These are phyloP conservation scores for Anaspis maculata DNA, from an alignment of 2,888 invertebrate species.

Conservation along the genomic window DNA sequence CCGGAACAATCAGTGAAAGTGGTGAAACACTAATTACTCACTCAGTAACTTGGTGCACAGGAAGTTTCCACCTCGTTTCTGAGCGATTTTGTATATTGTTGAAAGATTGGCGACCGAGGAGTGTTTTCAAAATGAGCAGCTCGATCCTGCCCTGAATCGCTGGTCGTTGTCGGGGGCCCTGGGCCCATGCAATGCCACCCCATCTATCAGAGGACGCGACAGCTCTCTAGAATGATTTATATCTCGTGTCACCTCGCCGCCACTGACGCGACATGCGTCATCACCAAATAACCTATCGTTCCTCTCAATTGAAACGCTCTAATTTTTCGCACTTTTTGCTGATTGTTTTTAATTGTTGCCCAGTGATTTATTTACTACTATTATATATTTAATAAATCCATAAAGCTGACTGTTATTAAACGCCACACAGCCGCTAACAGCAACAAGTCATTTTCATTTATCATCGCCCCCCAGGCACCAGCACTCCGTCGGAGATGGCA, in stretches of 20 bases:
- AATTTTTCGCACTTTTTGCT: slow-evolving; percentile 20
- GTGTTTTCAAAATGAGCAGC: too few species aligned
- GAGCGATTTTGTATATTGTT: too few species aligned
- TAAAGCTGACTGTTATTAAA: slow-evolving; percentile 20
- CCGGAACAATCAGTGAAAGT: neutral
- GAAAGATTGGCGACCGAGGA: too few species aligned
- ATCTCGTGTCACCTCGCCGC: slow-evolving; percentile 30
- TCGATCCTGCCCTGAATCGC: too few species aligned
- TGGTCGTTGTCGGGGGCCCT: slow-evolving; percentile 3
- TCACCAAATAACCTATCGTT: slow-evolving; percentile 34
- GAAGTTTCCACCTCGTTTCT: too few species aligned
- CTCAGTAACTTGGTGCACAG: too few species aligned
- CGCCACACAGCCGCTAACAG: slow-evolving; percentile 11
- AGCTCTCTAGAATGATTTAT: slow-evolving; percentile 33
- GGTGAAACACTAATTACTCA: too few species aligned
- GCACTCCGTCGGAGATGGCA: too few species aligned
- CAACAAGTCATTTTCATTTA: slow-evolving; percentile 26
- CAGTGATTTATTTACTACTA: slow-evolving; percentile 25
- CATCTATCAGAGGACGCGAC: slow-evolving; percentile 33
- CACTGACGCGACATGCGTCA: slow-evolving; percentile 35
- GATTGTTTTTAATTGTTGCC: slow-evolving; percentile 24
- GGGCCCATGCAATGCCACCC: slow-evolving; percentile 15
- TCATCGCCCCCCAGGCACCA: slow-evolving; percentile 7
- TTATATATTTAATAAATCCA: slow-evolving; percentile 27
- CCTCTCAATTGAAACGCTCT: slow-evolving; percentile 31